Evolutionary conservation across 2,888 invertebrate species (phyloP), one percentile per base, ranked within the genome.

Genomic region (Galeruca laticollis): DNA sequence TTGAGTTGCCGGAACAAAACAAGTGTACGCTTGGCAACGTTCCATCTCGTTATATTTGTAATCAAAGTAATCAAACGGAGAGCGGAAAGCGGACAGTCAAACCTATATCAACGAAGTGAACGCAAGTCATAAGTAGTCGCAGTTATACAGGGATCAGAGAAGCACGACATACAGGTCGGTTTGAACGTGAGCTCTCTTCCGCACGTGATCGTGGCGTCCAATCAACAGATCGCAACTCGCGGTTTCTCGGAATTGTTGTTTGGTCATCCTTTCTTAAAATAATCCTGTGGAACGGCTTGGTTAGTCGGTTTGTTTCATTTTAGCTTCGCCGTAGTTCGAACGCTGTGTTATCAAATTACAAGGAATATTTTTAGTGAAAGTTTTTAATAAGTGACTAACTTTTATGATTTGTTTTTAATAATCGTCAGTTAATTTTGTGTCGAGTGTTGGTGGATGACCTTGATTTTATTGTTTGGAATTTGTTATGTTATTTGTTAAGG

Each of bases 221-320:
- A 77, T 77, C 75, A 68, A 70, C 71, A 72, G 60, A 60, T 66
- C 67, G 54, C 60, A 63, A 72, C 64, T 52, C 73, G 75, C 75
- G 75, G 70, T 74, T 84, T 83, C 83, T 78, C 76, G 78, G 84
- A 82, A 83, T 76, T 70, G 76, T 73, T 75, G 78, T 82, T 80
- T 78, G 81, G 80, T 82, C 82, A 82, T 82, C 80, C 78, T 77
- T 80, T 82, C 83, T 82, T 79, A 82, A 83, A 84, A 83, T 83
- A 84, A 80, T 77, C 76, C 76, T 74, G 78, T 35, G 66, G 51
- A 66, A 59, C 51, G 75, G 77, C 74, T 75, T 71, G 75, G 18
- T 9, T 47, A 18, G 18, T 47, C 15, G 15, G 74, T 68, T 72
- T 64, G 60, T 73, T 72, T 71, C 60, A 60, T 52, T 47, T 65